Evolutionary conservation across 2,797 vertebrate genomes (phyloP).

Genomic region (Arnoldichthys spilopterus): DNA sequence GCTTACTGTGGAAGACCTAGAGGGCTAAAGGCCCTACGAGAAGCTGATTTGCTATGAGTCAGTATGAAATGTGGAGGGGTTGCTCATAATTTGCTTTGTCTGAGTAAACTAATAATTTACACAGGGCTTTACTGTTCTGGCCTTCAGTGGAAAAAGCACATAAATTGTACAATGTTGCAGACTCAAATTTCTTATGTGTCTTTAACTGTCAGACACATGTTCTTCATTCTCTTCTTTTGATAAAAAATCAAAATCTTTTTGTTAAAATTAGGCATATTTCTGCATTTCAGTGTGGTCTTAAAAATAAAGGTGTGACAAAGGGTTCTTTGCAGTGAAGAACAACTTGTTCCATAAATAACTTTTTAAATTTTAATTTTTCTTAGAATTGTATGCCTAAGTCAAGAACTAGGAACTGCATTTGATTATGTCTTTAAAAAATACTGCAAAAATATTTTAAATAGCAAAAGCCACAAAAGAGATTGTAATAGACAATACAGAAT

Average conservation of each 20-base stretch:
- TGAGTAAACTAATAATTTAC: conserved; percentile 9
- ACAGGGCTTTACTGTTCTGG: neutral
- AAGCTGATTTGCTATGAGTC: neutral
- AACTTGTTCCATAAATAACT: no score
- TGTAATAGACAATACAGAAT: neutral
- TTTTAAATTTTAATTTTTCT: no score
- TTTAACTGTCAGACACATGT: neutral
- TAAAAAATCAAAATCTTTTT: no score
- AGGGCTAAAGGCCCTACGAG: neutral
- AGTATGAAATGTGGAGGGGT: neutral
- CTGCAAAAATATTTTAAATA: neutral
- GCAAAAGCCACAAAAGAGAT: neutral
- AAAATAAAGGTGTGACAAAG: no score
- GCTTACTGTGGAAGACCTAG: neutral
- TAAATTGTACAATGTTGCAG: neutral
- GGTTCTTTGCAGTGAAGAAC: no score
- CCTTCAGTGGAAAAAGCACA: neutral
- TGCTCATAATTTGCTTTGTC: neutral
- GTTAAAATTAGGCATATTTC: neutral
- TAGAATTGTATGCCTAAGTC: no score
- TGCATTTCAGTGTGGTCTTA: neutral
- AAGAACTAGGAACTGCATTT: no score
- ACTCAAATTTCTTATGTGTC: neutral
- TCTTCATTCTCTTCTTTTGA: neutral
- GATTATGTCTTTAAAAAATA: no score